A percentile compares a stretch with the other conserved stretches of the same genome.
Evolutionary conservation across 2,797 vertebrate genomes (phyloP).

Genomic region (Rhinophrynus dorsalis): DNA sequence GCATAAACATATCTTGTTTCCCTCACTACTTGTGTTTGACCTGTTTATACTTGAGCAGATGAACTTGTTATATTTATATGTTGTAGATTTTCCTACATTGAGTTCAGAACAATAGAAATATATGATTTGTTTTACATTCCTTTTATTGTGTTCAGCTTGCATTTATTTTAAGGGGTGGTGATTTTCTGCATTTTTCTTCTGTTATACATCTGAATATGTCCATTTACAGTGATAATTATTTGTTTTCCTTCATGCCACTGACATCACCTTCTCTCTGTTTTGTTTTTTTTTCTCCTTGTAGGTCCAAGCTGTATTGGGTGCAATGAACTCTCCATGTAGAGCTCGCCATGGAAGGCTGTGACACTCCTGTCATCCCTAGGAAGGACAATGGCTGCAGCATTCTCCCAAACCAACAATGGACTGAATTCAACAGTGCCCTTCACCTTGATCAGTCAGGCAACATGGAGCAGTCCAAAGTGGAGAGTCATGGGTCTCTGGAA

Average conservation of each 20-base stretch:
- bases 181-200: too few relatives aligned
- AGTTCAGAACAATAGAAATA: too few relatives aligned
- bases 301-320: conserved; percentile 88
- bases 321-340: conserved; percentile 97
- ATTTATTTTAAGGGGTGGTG: too few relatives aligned
- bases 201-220: too few relatives aligned
- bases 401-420: conserved; percentile 84
- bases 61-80: too few relatives aligned
- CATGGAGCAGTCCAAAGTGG: conserved; percentile 70
- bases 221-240: too few relatives aligned
- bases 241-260: background rate
- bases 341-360: conserved; percentile 99
- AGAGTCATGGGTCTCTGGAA: conserved; percentile 71
- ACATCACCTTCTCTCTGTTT: conserved; percentile 21
- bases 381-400: conserved; percentile 98
- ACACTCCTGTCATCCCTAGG: conserved; percentile 97
- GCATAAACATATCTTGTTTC: too few relatives aligned
- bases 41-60: too few relatives aligned
- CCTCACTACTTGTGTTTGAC: too few relatives aligned
- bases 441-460: conserved; percentile 73
- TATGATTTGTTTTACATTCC: too few relatives aligned
- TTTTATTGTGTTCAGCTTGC: too few relatives aligned
- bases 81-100: too few relatives aligned
- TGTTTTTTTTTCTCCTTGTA: conserved; percentile 64
- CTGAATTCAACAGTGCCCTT: conserved; percentile 83